Evolutionary conservation across 2,888 invertebrate genomes (phyloP).

Genomic region (Caenorhabditis angaria): DNA sequence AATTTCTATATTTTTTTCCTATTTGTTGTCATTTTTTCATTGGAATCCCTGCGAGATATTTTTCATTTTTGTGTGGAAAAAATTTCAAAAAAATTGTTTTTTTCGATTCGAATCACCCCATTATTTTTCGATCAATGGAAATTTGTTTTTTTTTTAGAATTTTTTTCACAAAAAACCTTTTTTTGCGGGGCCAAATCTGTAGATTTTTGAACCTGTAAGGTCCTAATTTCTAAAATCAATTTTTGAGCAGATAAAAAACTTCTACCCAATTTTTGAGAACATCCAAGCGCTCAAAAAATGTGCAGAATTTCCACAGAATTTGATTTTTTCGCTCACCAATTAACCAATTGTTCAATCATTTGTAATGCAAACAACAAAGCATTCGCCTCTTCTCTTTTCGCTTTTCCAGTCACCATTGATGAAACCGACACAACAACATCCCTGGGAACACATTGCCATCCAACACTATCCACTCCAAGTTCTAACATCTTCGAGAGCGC

Average conservation of each 20-base stretch:
- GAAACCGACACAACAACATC: constrained; percentile 34
- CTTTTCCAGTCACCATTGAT: constrained; percentile 45
- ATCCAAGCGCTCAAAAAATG: no score
- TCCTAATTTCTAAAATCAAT: neutral
- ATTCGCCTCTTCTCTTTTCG: constrained; percentile 50
- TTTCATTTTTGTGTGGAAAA: no score
- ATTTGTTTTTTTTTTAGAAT: no score
- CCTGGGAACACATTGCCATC: constrained; percentile 42
- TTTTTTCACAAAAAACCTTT: no score
- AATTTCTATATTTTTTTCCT: no score
- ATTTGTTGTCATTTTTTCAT: no score
- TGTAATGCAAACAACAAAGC: constrained; percentile 42
- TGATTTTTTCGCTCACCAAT: constrained; percentile 18
- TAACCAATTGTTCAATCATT: constrained; percentile 48
- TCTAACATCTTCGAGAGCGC: constrained; percentile 41
- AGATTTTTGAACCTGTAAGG: no score
- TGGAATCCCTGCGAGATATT: no score
- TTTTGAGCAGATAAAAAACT: constrained; percentile 1
- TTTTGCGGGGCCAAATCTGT: no score
- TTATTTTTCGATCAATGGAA: no score
- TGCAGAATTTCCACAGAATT: neutral
- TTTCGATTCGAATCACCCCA: no score
- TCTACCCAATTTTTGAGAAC: neutral
- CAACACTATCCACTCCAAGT: constrained; percentile 28
- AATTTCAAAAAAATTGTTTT: no score